Evolutionary conservation across 2,113 vertebrate species (phyloP), one percentile per base, ranked within the genome.

Genomic region (Dicentrarchus labrax): DNA sequence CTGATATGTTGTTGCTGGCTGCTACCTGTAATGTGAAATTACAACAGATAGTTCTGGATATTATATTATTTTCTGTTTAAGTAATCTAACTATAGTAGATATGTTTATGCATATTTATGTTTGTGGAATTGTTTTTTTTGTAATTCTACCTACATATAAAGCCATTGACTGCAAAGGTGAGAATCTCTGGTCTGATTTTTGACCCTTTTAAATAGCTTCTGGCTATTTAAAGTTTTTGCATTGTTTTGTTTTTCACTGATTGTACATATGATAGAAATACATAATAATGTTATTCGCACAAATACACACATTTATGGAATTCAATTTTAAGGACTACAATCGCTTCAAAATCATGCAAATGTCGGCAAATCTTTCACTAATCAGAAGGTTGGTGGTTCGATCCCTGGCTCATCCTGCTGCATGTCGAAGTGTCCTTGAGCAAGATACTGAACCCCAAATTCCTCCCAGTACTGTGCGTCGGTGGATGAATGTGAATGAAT

Each of bases 121-220:
- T 89, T 89, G 78, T 91, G 81, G 66, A 36, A 65, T 83, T 85
- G 72, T 59, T 91, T 91, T 89, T 66, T 87, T 93, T 94, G 86
- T 90, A 85, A 89, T 70, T 84, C 53, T 73, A 86, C 66, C 80
- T 56, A 78, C 70, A 72, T 76, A 90, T 92, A 93, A 93, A 91
- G 64, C 82, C 87, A 90, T 82, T 83, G 78, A 90, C 78, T 90
- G 66, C 75, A 87, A 4, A 69, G 22, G 0, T 57, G 8, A 53
- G 24, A 47, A 15, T 78, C 5, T 57, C 45, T 48, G 21, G 10
- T 74, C 22, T 51, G 51, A 12, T 82, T 68, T 51, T 74, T 50
- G 11, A 50, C 12, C 7, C 7, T 57, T 76, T 30, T 0, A 30
- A 41, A 66, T 15, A 12, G 17, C 16, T 15, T n/a, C 21, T 6